Conservation (phyloP, 1,140 invertebrate genomes). For the Agraylea sexmaculata region DNA sequence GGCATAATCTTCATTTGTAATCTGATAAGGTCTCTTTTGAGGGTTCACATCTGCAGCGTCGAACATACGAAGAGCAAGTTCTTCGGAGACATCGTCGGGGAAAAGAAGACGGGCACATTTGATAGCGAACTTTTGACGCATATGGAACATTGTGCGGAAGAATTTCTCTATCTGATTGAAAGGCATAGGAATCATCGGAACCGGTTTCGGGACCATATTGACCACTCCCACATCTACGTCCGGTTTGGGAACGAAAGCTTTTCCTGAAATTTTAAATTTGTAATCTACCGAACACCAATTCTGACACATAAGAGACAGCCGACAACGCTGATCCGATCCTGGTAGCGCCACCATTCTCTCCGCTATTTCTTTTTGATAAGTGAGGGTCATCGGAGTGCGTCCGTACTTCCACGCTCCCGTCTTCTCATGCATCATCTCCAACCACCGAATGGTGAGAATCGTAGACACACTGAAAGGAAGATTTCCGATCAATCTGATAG, state of each 20-base stretch:
- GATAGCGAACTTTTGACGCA: slow-evolving; percentile 72
- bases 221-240: slow-evolving; percentile 95
- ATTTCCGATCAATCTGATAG: slow-evolving; percentile 89
- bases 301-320: slow-evolving; percentile 91
- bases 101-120: slow-evolving; percentile 64
- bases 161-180: slow-evolving; percentile 90
- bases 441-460: slow-evolving; percentile 80
- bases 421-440: slow-evolving; percentile 65
- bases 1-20: slow-evolving; percentile 69
- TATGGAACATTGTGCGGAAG: slow-evolving; percentile 70
- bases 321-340: slow-evolving; percentile 55
- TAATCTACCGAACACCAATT: slow-evolving; percentile 74
- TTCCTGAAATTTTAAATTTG: slow-evolving; percentile 81
- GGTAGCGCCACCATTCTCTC: slow-evolving; percentile 74
- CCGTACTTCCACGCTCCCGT: slow-evolving; percentile 74
- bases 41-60: slow-evolving; percentile 62
- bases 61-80: slow-evolving; percentile 57
- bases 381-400: slow-evolving; percentile 78
- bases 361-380: slow-evolving; percentile 94
- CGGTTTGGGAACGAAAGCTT: slow-evolving; percentile 84
- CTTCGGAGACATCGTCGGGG: slow-evolving; percentile 52
- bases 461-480: slow-evolving; percentile 95
- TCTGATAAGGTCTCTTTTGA: slow-evolving; percentile 50
- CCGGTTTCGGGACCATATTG: slow-evolving; percentile 63
- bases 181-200: slow-evolving; percentile 65